phyloP scores from a whole-genome alignment of 2,888 invertebrate species.

The Mesochorus sp. region DNA sequence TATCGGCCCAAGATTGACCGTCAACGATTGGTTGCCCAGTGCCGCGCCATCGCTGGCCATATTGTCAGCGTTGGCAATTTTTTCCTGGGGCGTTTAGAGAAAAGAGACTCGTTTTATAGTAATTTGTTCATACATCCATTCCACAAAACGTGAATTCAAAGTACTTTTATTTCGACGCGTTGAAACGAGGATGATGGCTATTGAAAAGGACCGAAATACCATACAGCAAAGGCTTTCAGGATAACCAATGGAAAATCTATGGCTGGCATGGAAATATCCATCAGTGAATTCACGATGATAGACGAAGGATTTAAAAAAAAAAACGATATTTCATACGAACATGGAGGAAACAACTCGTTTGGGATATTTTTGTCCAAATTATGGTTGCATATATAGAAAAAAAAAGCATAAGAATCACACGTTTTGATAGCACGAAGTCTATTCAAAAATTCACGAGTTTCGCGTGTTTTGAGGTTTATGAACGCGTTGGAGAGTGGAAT shows the following conservation, averaged over 20 bases:
- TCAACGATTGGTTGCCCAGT: too few species aligned
- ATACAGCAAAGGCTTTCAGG: background rate
- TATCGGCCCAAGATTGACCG: too few species aligned
- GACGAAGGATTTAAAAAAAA: conserved; percentile 20
- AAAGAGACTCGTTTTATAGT: background rate
- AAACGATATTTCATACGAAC: background rate
- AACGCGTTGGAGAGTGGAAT: conserved; percentile 22
- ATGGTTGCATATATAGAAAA: conserved; percentile 5
- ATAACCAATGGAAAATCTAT: background rate
- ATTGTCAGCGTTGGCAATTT: too few species aligned
- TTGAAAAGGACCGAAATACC: background rate
- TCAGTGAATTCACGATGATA: conserved; percentile 29
- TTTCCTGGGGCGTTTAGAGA: too few species aligned
- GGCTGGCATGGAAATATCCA: conserved; percentile 35
- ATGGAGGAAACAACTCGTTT: background rate
- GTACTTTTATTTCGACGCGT: background rate
- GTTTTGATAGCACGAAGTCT: conserved; percentile 17
- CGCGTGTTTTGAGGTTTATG: conserved; percentile 26
- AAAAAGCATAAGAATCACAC: conserved; percentile 4
- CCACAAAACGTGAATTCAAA: background rate
- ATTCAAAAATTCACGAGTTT: conserved; percentile 36
- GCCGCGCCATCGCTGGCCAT: too few species aligned
- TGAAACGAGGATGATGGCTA: conserved; percentile 2
- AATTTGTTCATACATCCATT: background rate
- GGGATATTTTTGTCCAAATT: conserved; percentile 41